phyloP scores from a whole-genome alignment of 1,140 invertebrate species.

The Portunus trituberculatus region DNA sequence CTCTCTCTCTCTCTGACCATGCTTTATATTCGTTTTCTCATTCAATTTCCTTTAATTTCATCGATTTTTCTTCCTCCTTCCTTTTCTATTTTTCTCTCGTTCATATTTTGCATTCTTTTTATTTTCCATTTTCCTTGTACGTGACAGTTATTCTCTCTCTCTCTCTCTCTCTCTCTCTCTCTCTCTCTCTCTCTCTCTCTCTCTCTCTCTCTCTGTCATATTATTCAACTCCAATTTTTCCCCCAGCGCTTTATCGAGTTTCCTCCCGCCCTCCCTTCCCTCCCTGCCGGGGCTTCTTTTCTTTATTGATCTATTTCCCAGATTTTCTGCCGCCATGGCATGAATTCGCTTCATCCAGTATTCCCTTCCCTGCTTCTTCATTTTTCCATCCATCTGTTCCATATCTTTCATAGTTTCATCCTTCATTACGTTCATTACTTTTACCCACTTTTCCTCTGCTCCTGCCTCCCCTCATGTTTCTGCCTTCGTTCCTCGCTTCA shows the following conservation, averaged over 20 bases:
- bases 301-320: background rate
- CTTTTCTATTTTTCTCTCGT: too few species aligned
- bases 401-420: background rate
- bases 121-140: background rate
- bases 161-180: slow-evolving; percentile 48
- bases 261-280: background rate
- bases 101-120: too few species aligned
- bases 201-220: background rate
- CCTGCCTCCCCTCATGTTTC: background rate
- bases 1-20: slow-evolving; percentile 41
- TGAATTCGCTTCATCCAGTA: too few species aligned
- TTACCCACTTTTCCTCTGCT: background rate
- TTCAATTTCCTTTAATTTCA: background rate
- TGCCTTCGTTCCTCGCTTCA: background rate
- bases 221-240: background rate
- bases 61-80: background rate
- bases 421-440: background rate
- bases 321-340: background rate
- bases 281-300: background rate
- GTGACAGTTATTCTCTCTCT: slow-evolving; percentile 2
- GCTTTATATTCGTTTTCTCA: too few species aligned
- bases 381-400: background rate
- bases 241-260: background rate
- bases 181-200: slow-evolving; percentile 20
- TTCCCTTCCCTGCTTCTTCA: background rate